These are phyloP conservation scores for Pampusana beccarii DNA, from an alignment of 2,113 vertebrate species.

Conservation along the genomic window DNA sequence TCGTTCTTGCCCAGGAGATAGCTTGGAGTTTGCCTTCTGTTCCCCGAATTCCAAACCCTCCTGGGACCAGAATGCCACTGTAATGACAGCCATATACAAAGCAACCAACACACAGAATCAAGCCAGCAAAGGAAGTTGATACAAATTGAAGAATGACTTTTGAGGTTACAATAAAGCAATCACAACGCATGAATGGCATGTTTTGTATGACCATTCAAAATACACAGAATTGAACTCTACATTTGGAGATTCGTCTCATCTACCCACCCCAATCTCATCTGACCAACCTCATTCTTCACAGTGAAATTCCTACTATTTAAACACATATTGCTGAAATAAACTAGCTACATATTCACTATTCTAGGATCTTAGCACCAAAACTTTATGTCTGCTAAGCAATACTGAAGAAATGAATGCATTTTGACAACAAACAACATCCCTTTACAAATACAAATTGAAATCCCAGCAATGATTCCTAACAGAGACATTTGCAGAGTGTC, in stretches of 20 bases:
- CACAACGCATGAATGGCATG: background rate
- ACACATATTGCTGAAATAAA: background rate
- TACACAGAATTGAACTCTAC: background rate
- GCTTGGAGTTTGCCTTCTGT: slow-evolving; percentile 81
- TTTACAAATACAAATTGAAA: background rate
- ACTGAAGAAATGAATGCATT: background rate
- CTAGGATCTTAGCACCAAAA: background rate
- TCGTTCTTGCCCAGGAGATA: slow-evolving; percentile 81
- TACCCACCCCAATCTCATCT: background rate
- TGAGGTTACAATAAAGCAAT: background rate
- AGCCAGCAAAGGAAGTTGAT: background rate
- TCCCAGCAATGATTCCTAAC: background rate
- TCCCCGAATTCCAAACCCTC: slow-evolving; percentile 80
- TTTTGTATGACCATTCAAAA: background rate
- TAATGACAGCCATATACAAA: slow-evolving; percentile 25
- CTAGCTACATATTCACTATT: background rate
- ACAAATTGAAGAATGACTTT: background rate
- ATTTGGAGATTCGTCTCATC: background rate
- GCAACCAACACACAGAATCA: background rate
- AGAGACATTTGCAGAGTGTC: background rate
- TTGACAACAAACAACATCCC: background rate
- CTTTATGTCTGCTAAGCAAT: background rate
- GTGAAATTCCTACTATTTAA: background rate
- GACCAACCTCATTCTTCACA: background rate
- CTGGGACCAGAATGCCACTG: slow-evolving; percentile 82